Evolutionary conservation across 2,113 vertebrate species (phyloP), one percentile per base, ranked within the genome.

Genomic region (Labrus mixtus): DNA sequence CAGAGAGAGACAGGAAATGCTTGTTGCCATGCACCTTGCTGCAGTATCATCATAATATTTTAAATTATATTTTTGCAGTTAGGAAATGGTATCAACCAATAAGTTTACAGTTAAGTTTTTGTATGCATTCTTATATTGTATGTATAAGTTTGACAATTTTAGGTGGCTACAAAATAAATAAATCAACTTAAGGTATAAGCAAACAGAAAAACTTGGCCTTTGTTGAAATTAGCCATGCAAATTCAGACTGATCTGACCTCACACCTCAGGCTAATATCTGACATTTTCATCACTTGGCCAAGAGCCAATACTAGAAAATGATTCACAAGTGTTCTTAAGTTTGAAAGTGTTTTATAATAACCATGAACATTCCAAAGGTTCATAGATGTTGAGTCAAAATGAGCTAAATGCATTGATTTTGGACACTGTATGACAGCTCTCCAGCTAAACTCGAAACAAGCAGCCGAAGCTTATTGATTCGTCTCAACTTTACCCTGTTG

Each of bases 381-480:
- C 56, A 76, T 43, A 70, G 39, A 67, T 69, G 61, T 73, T 70
- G 36, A 79, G 60, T 60, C 22, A 58, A 76, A 68, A 71, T 80
- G 61, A 67, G 66, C 36, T 59, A 37, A 12, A 15, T 23, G 17
- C 46, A 86, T 85, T 25, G 80, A 87, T 90, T 88, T 76, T 69
- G 53, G 46, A 63, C 53, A 62, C 37, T 60, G 25, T 67, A 76
- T 72, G 76, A 56, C 70, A 79, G 53, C 61, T 79, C 63, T 67
- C 59, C 56, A 72, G 62, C 68, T 54, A 13, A 88, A 89, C 58
- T 69, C 46, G 51, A 57, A 79, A 84, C 74, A 82, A 79, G 79
- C 73, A 79, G 66, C 67, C 80, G 64, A 82, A 76, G 62, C 50
- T 43, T 78, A 89, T 90, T 74, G 84, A 90, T 92, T 81, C 33